These are phyloP conservation scores for Fulmarus glacialis DNA, from an alignment of 2,113 vertebrate genomes.

Conservation along the genomic window DNA sequence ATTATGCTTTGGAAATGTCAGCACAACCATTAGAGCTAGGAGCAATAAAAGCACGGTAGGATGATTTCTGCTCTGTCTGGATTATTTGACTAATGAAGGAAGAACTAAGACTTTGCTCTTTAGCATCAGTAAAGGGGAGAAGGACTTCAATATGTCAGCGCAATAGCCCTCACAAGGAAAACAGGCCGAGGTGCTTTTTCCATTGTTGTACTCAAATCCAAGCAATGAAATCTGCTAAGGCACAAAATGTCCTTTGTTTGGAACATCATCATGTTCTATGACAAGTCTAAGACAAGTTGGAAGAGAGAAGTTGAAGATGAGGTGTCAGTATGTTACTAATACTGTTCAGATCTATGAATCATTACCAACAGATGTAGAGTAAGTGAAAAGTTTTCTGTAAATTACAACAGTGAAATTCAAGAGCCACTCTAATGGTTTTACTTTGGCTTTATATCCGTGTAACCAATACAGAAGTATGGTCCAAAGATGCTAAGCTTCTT, in stretches of 20 bases:
- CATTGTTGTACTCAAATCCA: background rate
- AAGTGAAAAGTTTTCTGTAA: slow-evolving; percentile 17
- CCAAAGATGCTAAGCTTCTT: background rate
- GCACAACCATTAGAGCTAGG: background rate
- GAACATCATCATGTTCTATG: slow-evolving; percentile 38
- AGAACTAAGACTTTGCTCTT: background rate
- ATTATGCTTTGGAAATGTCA: slow-evolving; percentile 21
- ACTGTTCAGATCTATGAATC: slow-evolving; percentile 43
- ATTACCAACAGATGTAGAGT: slow-evolving; percentile 46
- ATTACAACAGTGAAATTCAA: background rate
- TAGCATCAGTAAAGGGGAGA: background rate
- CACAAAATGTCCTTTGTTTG: slow-evolving; percentile 47
- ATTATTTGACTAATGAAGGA: background rate
- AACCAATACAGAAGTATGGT: background rate
- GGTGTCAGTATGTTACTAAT: slow-evolving; percentile 51
- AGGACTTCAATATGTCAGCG: background rate
- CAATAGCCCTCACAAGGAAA: background rate
- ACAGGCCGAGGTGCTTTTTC: background rate
- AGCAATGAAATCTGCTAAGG: background rate
- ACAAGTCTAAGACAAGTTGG: slow-evolving; percentile 51
- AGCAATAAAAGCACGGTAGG: background rate
- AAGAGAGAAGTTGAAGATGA: slow-evolving; percentile 44
- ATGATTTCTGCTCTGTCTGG: background rate
- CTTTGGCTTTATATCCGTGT: background rate
- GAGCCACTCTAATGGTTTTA: background rate